phyloP scores from a whole-genome alignment of 2,113 vertebrate species.

The Dromiciops gliroides region DNA sequence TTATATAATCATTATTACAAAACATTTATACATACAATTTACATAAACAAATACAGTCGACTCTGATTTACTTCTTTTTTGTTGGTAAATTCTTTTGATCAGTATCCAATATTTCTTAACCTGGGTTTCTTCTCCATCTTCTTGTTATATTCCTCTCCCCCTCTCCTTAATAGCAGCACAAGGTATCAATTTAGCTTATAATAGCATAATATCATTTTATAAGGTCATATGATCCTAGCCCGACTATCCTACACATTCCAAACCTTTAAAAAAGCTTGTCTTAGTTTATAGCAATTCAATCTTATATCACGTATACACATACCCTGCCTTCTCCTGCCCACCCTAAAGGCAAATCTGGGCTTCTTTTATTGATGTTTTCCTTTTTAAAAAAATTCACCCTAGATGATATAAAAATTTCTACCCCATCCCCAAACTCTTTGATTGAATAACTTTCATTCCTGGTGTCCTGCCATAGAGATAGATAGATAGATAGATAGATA shows the following conservation, averaged over 20 bases:
- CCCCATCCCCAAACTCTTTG: neutral
- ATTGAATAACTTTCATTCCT: neutral
- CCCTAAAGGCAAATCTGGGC: neutral
- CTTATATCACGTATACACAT: neutral
- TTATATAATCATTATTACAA: neutral
- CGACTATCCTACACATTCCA: neutral
- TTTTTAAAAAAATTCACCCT: too few species aligned
- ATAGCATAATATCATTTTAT: neutral
- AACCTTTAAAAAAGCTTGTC: neutral
- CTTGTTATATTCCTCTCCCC: neutral
- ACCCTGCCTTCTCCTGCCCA: neutral
- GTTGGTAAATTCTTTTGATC: neutral
- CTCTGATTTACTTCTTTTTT: neutral
- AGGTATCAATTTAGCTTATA: neutral
- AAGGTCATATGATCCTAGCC: neutral
- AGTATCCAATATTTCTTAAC: neutral
- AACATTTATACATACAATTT: too few species aligned
- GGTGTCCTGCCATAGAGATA: neutral
- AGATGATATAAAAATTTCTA: neutral
- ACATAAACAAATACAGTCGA: neutral
- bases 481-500: too few species aligned
- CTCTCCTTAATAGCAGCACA: neutral
- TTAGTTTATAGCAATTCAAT: neutral
- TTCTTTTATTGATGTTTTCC: neutral
- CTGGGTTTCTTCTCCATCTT: neutral